Conservation (phyloP, 2,888 invertebrate genomes). For the Blera fallax region DNA sequence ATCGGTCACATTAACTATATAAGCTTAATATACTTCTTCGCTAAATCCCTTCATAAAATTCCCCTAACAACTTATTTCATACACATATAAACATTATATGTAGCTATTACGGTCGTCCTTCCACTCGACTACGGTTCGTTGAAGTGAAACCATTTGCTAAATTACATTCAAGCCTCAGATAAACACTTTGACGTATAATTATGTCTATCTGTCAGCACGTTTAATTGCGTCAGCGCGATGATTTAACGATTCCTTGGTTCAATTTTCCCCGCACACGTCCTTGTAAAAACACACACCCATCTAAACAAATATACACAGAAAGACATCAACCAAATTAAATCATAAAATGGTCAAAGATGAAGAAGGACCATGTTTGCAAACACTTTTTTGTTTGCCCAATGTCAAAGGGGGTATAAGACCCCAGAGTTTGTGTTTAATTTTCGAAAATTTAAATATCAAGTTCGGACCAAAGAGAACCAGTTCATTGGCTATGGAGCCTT, state of each 20-base stretch:
- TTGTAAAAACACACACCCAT: not conserved
- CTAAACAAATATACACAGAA: not conserved
- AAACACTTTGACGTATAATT: slow-evolving; percentile 49
- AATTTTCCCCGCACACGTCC: not conserved
- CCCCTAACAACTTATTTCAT: not conserved
- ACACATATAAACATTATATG: slow-evolving; percentile 2
- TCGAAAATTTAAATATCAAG: slow-evolving; percentile 65
- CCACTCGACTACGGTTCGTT: slow-evolving; percentile 26
- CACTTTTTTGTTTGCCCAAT: slow-evolving; percentile 52
- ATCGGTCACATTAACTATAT: not conserved
- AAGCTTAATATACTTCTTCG: slow-evolving; percentile 1
- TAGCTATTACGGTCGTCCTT: slow-evolving; percentile 16
- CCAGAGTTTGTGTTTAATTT: slow-evolving; percentile 38
- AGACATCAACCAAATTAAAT: slow-evolving; percentile 35
- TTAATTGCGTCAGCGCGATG: slow-evolving; percentile 45
- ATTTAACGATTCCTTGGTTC: slow-evolving; percentile 26
- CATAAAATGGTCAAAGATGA: slow-evolving; percentile 60
- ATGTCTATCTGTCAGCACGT: slow-evolving; percentile 47
- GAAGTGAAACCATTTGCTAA: slow-evolving; percentile 55
- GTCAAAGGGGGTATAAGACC: slow-evolving; percentile 27
- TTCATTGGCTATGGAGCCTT: slow-evolving; percentile 52
- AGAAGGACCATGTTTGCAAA: slow-evolving; percentile 30
- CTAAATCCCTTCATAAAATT: not conserved
- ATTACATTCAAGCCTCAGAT: slow-evolving; percentile 54
- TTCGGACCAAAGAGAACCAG: slow-evolving; percentile 45